A percentile compares a stretch with the other conserved stretches of the same genome.
These are phyloP conservation scores for Diplosoma virens DNA, from an alignment of 23 tunicate genomes.

Conservation along the genomic window DNA sequence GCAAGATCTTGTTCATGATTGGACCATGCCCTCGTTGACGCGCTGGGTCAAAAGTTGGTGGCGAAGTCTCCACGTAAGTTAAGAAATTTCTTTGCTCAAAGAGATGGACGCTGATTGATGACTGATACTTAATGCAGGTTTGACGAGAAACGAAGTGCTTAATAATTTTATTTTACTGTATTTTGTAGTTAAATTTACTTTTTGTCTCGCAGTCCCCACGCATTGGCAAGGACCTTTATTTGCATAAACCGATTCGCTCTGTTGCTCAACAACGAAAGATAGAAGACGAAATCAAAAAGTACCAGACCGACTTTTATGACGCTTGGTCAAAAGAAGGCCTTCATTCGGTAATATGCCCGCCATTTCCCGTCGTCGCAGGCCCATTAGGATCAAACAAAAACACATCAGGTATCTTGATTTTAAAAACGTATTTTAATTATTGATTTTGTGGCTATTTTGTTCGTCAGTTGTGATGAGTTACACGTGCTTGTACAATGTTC, in stretches of 20 bases:
- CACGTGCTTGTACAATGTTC: conserved; percentile 39
- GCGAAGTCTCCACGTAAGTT: neutral
- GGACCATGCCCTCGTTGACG: neutral
- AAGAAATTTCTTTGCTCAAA: too few species aligned
- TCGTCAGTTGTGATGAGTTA: conserved; percentile 41
- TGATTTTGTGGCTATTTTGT: neutral
- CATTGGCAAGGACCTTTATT: conserved; percentile 26
- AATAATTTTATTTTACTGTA: too few species aligned
- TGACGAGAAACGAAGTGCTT: too few species aligned
- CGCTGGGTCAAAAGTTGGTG: neutral
- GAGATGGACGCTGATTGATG: too few species aligned
- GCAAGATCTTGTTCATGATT: neutral
- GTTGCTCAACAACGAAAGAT: conserved; percentile 36
- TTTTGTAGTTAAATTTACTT: too few species aligned
- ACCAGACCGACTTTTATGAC: conserved; percentile 37
- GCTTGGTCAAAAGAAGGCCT: conserved; percentile 29
- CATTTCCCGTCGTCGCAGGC: conserved; percentile 28
- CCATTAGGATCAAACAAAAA: conserved; percentile 7
- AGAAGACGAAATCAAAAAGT: conserved; percentile 24
- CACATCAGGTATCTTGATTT: conserved; percentile 7
- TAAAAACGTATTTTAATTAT: too few species aligned
- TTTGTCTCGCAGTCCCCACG: conserved; percentile 68
- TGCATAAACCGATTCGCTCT: conserved; percentile 30
- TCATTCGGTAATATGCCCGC: conserved; percentile 48
- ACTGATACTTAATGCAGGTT: too few species aligned